phyloP scores from a whole-genome alignment of 1,140 invertebrate species.

The Ephestia elutella region DNA sequence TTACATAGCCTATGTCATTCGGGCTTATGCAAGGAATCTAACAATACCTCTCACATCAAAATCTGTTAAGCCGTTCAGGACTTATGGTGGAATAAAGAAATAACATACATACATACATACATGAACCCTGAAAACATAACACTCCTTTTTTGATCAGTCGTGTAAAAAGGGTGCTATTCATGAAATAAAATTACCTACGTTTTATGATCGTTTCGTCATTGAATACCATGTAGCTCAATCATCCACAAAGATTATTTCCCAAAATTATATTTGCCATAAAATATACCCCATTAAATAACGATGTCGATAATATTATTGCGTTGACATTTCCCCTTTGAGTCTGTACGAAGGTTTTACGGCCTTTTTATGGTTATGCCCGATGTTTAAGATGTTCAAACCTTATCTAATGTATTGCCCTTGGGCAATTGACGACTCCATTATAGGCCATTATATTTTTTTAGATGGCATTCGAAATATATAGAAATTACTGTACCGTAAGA shows the following conservation, averaged over 20 bases:
- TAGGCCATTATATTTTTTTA: neutral
- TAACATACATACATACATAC: too few relatives aligned
- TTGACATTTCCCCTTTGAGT: conserved; percentile 10
- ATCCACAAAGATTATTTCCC: neutral
- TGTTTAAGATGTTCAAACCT: conserved; percentile 10
- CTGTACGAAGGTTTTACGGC: conserved; percentile 6
- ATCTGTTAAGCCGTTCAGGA: too few relatives aligned
- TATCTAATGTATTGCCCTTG: conserved; percentile 8
- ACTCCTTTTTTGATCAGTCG: too few relatives aligned
- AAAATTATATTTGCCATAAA: neutral
- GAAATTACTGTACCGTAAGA: neutral
- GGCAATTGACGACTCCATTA: conserved; percentile 5
- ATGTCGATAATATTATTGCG: conserved; percentile 6
- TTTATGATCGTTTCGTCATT: too few relatives aligned
- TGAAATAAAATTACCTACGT: too few relatives aligned
- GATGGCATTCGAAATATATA: neutral
- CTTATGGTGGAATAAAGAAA: too few relatives aligned
- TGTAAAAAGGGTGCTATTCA: too few relatives aligned
- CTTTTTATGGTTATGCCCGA: conserved; percentile 8
- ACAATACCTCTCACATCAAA: too few relatives aligned
- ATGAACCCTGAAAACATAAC: too few relatives aligned
- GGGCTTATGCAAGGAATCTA: too few relatives aligned
- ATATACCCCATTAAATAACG: conserved; percentile 7
- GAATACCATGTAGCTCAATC: too few relatives aligned
- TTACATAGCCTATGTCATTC: too few relatives aligned